Percentiles rank a stretch among this genome's conserved stretches.
Conservation (phyloP, 2,888 invertebrate genomes). For the Epistrophella euchroma region DNA sequence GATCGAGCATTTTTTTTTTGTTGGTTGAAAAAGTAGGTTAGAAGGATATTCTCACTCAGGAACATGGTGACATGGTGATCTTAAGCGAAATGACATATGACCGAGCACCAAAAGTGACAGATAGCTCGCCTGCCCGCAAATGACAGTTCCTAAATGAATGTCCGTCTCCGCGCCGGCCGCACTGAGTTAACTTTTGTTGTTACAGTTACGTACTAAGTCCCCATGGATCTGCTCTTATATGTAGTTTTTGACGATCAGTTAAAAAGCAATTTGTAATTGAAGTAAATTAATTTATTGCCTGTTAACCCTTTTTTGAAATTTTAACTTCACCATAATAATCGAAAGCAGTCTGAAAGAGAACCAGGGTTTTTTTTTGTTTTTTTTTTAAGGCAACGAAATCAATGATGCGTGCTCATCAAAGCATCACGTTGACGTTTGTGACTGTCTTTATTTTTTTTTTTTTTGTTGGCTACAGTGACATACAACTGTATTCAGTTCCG, state of each 20-base stretch:
- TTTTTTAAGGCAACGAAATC: conserved; percentile 27
- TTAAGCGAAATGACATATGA: conserved; percentile 70
- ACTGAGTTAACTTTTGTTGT: conserved; percentile 15
- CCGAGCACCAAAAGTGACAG: conserved; percentile 67
- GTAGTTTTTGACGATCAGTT: conserved; percentile 59
- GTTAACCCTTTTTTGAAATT: conserved; percentile 64
- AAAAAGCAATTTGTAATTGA: conserved; percentile 74
- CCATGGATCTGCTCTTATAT: neutral
- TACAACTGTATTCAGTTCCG: conserved; percentile 72
- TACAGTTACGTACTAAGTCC: neutral
- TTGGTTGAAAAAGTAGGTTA: conserved; percentile 69
- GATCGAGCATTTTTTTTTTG: conserved; percentile 3
- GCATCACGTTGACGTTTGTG: conserved; percentile 56
- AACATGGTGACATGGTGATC: conserved; percentile 73
- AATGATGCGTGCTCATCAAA: conserved; percentile 72
- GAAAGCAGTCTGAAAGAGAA: neutral
- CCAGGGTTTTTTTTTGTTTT: too few species aligned
- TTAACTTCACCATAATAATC: conserved; percentile 34
- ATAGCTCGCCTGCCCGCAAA: conserved; percentile 46
- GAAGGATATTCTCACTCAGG: conserved; percentile 72
- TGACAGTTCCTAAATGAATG: conserved; percentile 62
- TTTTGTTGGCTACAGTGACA: conserved; percentile 66
- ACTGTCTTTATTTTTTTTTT: conserved; percentile 20
- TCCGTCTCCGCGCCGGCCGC: neutral
- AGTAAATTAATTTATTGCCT: conserved; percentile 75